These are phyloP conservation scores for Notolepis coatsorum DNA, from an alignment of 2,797 vertebrate genomes.

Conservation along the genomic window DNA sequence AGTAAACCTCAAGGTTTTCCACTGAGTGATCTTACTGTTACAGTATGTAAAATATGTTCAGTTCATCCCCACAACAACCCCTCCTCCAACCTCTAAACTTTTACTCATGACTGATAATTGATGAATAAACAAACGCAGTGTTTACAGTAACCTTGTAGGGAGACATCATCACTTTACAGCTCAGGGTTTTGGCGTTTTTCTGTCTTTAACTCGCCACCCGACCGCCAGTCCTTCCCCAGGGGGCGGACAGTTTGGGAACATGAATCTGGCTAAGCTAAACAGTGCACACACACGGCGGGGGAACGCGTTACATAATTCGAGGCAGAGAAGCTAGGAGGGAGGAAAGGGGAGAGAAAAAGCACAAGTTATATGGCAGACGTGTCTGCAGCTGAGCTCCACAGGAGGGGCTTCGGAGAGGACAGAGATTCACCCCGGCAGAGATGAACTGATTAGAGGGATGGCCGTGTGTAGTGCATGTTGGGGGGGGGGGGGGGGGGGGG, in stretches of 20 bases:
- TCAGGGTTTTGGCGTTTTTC: slow-evolving; percentile 4
- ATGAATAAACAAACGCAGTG: too few relatives aligned
- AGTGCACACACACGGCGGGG: neutral
- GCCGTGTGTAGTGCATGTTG: too few relatives aligned
- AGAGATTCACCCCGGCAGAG: neutral
- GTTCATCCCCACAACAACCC: neutral
- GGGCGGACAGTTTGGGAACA: slow-evolving; percentile 24
- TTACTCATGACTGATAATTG: too few relatives aligned
- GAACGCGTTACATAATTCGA: slow-evolving; percentile 44
- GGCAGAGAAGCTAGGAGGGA: neutral
- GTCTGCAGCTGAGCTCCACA: slow-evolving; percentile 12
- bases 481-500: too few relatives aligned
- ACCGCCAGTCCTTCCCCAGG: slow-evolving; percentile 19
- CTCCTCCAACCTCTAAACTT: too few relatives aligned
- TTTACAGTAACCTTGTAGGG: neutral
- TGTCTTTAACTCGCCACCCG: too few relatives aligned
- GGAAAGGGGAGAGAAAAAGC: neutral
- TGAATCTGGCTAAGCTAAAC: slow-evolving; percentile 25
- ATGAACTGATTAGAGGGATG: slow-evolving; percentile 1
- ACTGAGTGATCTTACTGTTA: neutral
- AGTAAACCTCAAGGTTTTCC: too few relatives aligned
- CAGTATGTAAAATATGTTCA: neutral
- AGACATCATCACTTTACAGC: neutral
- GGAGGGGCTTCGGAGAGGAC: slow-evolving; percentile 4
- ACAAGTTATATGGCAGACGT: slow-evolving; percentile 37